Percentiles rank a stretch among this genome's conserved stretches.
Conservation (phyloP, 2,888 invertebrate species). For the Platynereis dumerilii region DNA sequence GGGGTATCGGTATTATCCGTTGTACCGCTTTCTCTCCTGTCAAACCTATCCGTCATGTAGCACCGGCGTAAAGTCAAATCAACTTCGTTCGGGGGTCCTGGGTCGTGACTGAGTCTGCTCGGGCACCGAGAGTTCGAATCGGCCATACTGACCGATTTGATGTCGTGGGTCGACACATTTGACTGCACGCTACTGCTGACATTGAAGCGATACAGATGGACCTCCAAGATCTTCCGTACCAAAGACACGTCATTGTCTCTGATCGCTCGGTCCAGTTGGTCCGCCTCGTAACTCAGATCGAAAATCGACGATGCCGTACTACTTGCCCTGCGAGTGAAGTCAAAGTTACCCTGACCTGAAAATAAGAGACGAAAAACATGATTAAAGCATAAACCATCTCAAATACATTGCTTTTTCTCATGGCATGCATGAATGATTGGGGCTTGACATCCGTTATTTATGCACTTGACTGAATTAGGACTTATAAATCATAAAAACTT, state of each 20-base stretch:
- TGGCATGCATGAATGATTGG: too few relatives aligned
- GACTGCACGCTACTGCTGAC: constrained; percentile 5
- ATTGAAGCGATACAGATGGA: constrained; percentile 53
- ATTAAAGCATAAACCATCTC: too few relatives aligned
- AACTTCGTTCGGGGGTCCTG: constrained; percentile 52
- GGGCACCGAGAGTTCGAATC: constrained; percentile 10
- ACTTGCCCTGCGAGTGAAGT: constrained; percentile 43
- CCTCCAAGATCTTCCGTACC: constrained; percentile 66
- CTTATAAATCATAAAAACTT: too few relatives aligned
- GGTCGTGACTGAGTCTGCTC: constrained; percentile 49
- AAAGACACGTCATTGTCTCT: constrained; percentile 66
- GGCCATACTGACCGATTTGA: not conserved
- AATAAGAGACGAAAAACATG: not conserved
- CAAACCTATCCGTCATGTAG: constrained; percentile 49
- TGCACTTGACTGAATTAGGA: too few relatives aligned
- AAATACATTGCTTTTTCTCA: too few relatives aligned
- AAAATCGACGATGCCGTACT: constrained; percentile 65
- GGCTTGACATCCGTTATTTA: too few relatives aligned
- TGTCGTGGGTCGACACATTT: not conserved
- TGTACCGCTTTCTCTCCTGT: constrained; percentile 53
- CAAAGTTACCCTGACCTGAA: constrained; percentile 18
- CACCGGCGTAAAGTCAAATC: not conserved
- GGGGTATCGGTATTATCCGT: constrained; percentile 58
- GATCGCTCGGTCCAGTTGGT: constrained; percentile 67
- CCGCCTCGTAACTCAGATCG: constrained; percentile 65